Base-by-base conservation (phyloP, 2,797 vertebrate genomes). In the Oceanodroma leucorhoa region DNA sequence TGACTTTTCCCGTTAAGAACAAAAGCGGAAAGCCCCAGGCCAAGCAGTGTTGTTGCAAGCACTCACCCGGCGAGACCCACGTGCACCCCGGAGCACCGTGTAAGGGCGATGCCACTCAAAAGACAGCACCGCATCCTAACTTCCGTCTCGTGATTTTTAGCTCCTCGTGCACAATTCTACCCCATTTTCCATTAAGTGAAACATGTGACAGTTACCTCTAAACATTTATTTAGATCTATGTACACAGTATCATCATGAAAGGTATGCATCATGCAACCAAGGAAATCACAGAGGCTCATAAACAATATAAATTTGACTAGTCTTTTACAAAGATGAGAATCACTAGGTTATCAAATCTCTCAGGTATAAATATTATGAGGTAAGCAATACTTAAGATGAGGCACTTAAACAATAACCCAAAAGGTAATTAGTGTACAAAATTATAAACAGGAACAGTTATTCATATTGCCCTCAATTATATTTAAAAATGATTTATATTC, bases 351-450 rank as follows among this genome's bases (percentile, higher is more conserved):
- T 93, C 87, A 94, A 93, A 96, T 10, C 38, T 89, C 57, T 71
- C 72, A 19, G 69, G 72, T 96, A 95, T 83, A 94, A 95, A 96
- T 45, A 95, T 53, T 36, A 95, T 78, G 93, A 97, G 94, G 90
- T 89, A 93, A 97, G 83, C 75, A 78, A 83, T 85, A 96, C 80
- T 91, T 73, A 76, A 87, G 65, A 94, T 91, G 95, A 97, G 96
- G 96, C 95, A 97, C 94, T 97, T 97, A 32, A 95, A 94, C 78
- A 94, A 89, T 79, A 92, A 95, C 89, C 84, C 45, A 51, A 89
- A 91, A 92, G 85, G 70, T 82, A 86, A 84, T 72, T 38, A 80
- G 79, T 55, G 40, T 93, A 94, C 76, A 89, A 85, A 93, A 88
- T 20, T 51, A 77, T 66, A 65, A 83, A 87, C 90, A 90, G 41